phyloP scores from a whole-genome alignment of 2,113 vertebrate species.

The Albula goreensis region DNA sequence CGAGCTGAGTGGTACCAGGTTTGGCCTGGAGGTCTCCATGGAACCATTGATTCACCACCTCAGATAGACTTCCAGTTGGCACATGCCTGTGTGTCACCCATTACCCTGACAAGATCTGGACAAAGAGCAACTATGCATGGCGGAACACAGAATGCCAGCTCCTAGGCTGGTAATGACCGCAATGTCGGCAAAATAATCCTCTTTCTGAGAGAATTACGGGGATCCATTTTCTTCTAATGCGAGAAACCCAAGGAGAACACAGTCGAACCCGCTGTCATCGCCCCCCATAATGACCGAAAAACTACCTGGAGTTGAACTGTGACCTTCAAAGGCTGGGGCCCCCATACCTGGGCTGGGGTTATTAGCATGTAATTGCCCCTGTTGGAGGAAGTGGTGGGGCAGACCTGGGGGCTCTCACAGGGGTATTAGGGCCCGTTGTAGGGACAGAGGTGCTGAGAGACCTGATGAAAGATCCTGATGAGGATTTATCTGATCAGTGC shows the following conservation, averaged over 20 bases:
- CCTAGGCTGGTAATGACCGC: constrained; percentile 67
- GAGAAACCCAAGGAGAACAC: constrained; percentile 73
- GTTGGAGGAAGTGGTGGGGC: constrained; percentile 46
- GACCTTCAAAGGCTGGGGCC: constrained; percentile 76
- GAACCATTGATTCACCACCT: constrained; percentile 35
- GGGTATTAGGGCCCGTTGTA: constrained; percentile 47
- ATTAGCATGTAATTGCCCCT: constrained; percentile 56
- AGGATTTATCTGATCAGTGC: constrained; percentile 39
- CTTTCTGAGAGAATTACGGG: constrained; percentile 72
- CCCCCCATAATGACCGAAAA: constrained; percentile 69
- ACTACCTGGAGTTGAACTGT: constrained; percentile 73
- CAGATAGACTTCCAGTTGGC: constrained; percentile 27
- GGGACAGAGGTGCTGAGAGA: background rate
- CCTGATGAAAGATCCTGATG: constrained; percentile 68
- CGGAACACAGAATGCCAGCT: constrained; percentile 53
- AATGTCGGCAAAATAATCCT: constrained; percentile 73
- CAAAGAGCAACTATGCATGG: constrained; percentile 10
- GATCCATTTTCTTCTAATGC: constrained; percentile 78
- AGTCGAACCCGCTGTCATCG: constrained; percentile 80
- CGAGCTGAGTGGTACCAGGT: constrained; percentile 26
- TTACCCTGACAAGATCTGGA: constrained; percentile 16
- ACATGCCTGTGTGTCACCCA: constrained; percentile 36
- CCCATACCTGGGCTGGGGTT: constrained; percentile 37
- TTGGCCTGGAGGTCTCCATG: constrained; percentile 17
- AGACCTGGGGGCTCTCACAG: constrained; percentile 31